These are phyloP conservation scores for Morpho achilles DNA, from an alignment of 2,888 invertebrate species.

Conservation along the genomic window DNA sequence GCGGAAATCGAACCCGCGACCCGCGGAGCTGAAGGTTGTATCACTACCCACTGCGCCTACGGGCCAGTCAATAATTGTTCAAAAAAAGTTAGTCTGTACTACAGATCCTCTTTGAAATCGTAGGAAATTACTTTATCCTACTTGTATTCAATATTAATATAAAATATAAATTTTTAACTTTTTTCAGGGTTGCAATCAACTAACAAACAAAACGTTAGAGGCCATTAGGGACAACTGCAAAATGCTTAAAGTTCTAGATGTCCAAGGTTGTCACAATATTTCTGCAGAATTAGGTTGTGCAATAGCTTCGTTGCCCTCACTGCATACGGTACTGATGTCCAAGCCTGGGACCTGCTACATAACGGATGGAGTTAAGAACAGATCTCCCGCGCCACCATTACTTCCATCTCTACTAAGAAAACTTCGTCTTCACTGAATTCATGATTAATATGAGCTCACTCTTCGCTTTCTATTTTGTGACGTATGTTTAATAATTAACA, in stretches of 20 bases:
- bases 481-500: no score
- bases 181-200: conserved; percentile 79
- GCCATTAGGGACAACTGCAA: conserved; percentile 70
- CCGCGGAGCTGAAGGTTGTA: no score
- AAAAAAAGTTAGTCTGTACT: no score
- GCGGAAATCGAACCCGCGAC: no score
- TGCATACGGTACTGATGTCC: conserved; percentile 69
- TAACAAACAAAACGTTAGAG: conserved; percentile 78
- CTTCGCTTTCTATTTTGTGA: conserved; percentile 27
- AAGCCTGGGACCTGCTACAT: conserved; percentile 65
- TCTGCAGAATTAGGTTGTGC: conserved; percentile 65
- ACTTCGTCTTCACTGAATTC: conserved; percentile 35
- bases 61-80: no score
- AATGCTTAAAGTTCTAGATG: conserved; percentile 77
- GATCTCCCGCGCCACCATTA: conserved; percentile 58
- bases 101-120: no score
- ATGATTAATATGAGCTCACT: not conserved
- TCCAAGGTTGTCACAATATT: conserved; percentile 75
- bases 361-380: conserved; percentile 57
- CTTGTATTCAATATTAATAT: no score
- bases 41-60: no score
- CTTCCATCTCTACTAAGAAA: conserved; percentile 61
- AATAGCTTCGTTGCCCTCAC: conserved; percentile 53
- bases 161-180: not conserved
- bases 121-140: not conserved